Base-by-base conservation (phyloP, 2,113 vertebrate genomes). In the Syngnathoides biaculeatus region DNA sequence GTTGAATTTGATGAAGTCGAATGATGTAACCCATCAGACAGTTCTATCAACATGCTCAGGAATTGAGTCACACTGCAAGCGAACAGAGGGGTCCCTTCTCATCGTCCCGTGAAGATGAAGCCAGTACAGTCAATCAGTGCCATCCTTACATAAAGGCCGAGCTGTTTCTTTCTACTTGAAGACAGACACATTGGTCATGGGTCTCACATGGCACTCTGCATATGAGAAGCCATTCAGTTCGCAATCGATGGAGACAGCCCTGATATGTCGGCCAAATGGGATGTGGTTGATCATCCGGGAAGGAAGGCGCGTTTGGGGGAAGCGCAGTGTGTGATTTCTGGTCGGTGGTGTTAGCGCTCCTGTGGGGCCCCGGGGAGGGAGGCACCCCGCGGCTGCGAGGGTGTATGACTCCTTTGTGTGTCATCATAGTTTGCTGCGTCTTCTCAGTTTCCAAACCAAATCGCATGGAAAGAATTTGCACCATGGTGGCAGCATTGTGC, bases 221-320 rank as follows among this genome's bases (percentile, higher is more conserved):
- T 65, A 79, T 71, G 72, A 52, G 62, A 59, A n/a, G 57, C 80
- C 73, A 78, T 72, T 68, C 42, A 80, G 69, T 40, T 64, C 11
- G 30, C 57, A 59, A 65, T 72, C 80, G 67, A 67, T 48, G 45
- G 60, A 66, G 72, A 67, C 69, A 68, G 64, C 65, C 11, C 26
- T 26, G 47, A 64, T 40, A 56, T 35, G 74, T 75, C 75, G 67
- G 68, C 72, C 79, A 81, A 62, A 69, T 77, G 81, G 69, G 69
- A 75, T 69, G 76, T 68, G 78, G 69, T 65, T 72, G 79, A 81
- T 87, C 83, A 84, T 85, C 80, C 71, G 80, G 53, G 79, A 74
- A 81, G 75, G 72, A 88, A 83, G 85, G 81, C n/a, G 62, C 56
- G 74, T 71, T 72, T 69, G 69, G 71, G 71, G 39, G 70, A 55